A percentile compares a stretch with the other conserved stretches of the same genome.
Evolutionary conservation across 2,888 invertebrate species (phyloP).

Genomic region (Stegana nigrithorax): DNA sequence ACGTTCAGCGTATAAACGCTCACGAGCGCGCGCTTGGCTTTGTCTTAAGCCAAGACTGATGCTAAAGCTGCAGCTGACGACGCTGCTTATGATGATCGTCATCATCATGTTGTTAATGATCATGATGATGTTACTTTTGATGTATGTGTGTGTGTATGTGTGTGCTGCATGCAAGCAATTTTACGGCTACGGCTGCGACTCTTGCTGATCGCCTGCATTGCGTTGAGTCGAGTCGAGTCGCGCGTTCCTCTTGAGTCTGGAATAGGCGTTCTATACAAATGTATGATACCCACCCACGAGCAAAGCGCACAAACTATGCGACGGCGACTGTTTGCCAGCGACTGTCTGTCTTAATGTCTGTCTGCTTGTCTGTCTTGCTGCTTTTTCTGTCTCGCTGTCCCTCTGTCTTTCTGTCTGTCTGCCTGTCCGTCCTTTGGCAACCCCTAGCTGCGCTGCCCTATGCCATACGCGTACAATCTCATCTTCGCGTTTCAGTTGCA

Average conservation of each 20-base stretch:
- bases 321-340: constrained; percentile 33
- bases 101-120: constrained; percentile 37
- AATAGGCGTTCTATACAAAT: constrained; percentile 67
- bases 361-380: constrained; percentile 8
- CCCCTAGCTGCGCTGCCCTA: constrained; percentile 27
- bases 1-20: constrained; percentile 53
- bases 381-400: not conserved
- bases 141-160: no score
- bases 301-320: constrained; percentile 55
- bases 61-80: constrained; percentile 8
- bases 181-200: no score
- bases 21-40: constrained; percentile 46
- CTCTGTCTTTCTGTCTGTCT: not conserved
- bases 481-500: constrained; percentile 16
- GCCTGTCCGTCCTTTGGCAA: constrained; percentile 21
- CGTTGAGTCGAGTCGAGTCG: not conserved
- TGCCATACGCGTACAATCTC: not conserved
- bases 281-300: constrained; percentile 68
- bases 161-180: no score
- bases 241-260: constrained; percentile 27
- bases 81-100: constrained; percentile 16
- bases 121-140: constrained; percentile 38
- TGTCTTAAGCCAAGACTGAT: not conserved
- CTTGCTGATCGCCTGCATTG: constrained; percentile 23
- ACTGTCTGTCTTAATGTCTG: constrained; percentile 1